Conservation (phyloP, 2,113 vertebrate genomes). For the Marmota monax region DNA sequence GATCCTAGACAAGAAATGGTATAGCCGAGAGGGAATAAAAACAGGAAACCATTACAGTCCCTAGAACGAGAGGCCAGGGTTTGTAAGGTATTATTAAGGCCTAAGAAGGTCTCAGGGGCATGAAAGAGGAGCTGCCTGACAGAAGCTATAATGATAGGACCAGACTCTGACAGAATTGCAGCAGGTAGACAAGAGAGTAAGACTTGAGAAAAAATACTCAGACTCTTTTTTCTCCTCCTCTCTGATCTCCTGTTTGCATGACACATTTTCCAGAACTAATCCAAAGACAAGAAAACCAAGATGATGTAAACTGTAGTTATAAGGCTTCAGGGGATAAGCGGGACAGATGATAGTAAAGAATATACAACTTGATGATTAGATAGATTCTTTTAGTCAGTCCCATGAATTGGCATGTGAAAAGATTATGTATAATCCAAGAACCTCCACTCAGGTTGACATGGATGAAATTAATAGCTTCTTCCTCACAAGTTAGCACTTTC, state of each 20-base stretch:
- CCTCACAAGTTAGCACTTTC: not conserved
- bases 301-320: not conserved
- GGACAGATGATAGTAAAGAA: not conserved
- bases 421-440: not conserved
- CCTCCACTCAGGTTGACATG: not conserved
- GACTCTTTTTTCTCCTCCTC: not conserved
- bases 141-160: not conserved
- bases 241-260: not conserved
- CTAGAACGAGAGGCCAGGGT: not conserved
- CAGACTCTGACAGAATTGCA: not conserved
- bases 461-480: not conserved
- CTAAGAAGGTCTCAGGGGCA: not conserved
- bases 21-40: not conserved
- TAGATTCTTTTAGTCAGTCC: not conserved
- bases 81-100: not conserved
- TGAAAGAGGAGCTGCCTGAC: not conserved
- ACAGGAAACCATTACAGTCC: not conserved
- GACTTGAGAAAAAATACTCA: not conserved
- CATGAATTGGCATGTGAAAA: not conserved
- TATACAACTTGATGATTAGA: not conserved
- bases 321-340: not conserved
- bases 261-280: not conserved
- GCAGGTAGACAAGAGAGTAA: not conserved
- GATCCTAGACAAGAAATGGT: not conserved
- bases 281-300: not conserved